Evolutionary conservation across 2,888 invertebrate genomes (phyloP), one percentile per base, ranked within the genome.

Genomic region (Spatulosminthurus flaviceps): DNA sequence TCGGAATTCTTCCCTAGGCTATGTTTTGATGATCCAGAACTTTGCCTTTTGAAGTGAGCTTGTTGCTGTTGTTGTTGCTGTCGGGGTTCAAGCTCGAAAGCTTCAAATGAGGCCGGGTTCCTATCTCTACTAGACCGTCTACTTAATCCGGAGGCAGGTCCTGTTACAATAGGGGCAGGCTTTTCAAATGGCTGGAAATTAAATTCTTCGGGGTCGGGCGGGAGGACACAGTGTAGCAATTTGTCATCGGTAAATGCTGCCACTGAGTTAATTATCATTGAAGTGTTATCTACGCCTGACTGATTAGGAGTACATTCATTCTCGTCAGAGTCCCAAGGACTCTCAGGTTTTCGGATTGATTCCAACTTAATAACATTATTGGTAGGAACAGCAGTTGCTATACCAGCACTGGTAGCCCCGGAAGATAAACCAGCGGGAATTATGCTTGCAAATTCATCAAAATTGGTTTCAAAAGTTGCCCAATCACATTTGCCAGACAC

Each of bases 391-490:
- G n/a, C n/a, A n/a, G n/a, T n/a, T n/a, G n/a, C n/a, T n/a, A n/a
- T n/a, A n/a, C n/a, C n/a, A n/a, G n/a, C n/a, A n/a, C n/a, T n/a
- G n/a, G n/a, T n/a, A 34, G 4, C 9, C 34, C 34, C 16, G 16
- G 51, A 51, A n/a, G 51, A 4, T 13, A n/a, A n/a, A n/a, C 19
- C n/a, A n/a, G 51, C 9, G n/a, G 19, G 51, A 19, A 51, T 19
- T 5, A 51, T 13, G 16, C 41, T 41, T 80, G 64, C 16, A 16
- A 64, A 81, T 51, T 85, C 85, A 7, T 84, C 85, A 81, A 85
- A 85, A 51, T 82, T 83, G 0, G 85, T 82, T 43, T 85, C 85
- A 76, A 85, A 85, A n/a, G 85, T 85, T 4, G 85, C 85, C 85
- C 85, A 85, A 24, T 82, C 82, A 22, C 43, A n/a, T n/a, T 70